phyloP scores from a whole-genome alignment of 2,113 vertebrate genomes.

The Esox niger region DNA sequence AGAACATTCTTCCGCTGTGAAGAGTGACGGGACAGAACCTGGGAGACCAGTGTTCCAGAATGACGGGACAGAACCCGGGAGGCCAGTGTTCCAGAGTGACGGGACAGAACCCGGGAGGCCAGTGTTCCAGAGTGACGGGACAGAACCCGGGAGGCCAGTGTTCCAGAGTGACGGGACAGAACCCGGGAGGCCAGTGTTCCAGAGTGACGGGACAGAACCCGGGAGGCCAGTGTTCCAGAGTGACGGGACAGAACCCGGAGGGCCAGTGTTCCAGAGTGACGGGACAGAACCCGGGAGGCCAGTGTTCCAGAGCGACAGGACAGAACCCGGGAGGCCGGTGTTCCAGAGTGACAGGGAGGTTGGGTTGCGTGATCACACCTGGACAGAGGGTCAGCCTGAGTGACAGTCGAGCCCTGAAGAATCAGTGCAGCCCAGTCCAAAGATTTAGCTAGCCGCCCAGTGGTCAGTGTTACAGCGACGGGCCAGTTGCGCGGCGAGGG shows the following conservation, averaged over 20 bases:
- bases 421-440: constrained; percentile 24
- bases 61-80: not conserved
- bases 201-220: constrained; percentile 6
- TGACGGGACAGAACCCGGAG: constrained; percentile 3
- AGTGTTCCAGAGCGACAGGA: constrained; percentile 5
- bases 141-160: not conserved
- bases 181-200: not conserved
- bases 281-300: too few relatives aligned
- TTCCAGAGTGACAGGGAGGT: not conserved
- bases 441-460: constrained; percentile 26
- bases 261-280: too few relatives aligned
- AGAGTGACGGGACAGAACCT: not conserved
- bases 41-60: not conserved
- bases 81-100: not conserved
- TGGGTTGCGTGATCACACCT: not conserved
- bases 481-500: too few relatives aligned
- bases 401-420: constrained; percentile 27
- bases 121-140: not conserved
- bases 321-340: not conserved
- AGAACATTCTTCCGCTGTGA: not conserved
- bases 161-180: not conserved
- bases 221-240: too few relatives aligned
- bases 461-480: constrained; percentile 22
- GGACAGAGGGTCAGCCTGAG: not conserved
- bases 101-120: not conserved